A percentile compares a stretch with the other conserved stretches of the same genome.
Conservation (phyloP, 2,888 invertebrate genomes). For the Diplazon laetatorius region DNA sequence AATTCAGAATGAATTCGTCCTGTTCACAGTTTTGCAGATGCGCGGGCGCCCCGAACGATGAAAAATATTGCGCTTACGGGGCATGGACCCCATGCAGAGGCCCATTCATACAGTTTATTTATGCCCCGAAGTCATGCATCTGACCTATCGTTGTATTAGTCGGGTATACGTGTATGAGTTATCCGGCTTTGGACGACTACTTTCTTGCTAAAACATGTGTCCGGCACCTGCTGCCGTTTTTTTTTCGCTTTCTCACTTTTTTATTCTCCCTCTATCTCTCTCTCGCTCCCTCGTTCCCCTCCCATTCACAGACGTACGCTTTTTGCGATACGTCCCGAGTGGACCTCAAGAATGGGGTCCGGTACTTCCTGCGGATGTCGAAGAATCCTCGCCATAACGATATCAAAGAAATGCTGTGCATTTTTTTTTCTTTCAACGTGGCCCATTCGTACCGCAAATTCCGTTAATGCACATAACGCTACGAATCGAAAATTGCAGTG, state of each 20-base stretch:
- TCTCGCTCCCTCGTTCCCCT: constrained; percentile 24
- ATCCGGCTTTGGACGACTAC: constrained; percentile 34
- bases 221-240: constrained; percentile 72
- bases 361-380: constrained; percentile 61
- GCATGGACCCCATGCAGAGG: constrained; percentile 76
- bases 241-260: too few species aligned
- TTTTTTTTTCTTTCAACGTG: constrained; percentile 12
- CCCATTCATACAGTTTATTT: constrained; percentile 73
- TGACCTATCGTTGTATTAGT: constrained; percentile 56
- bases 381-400: constrained; percentile 25
- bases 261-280: constrained; percentile 25
- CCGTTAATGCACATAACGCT: constrained; percentile 7
- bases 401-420: constrained; percentile 54
- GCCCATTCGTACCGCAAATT: neutral
- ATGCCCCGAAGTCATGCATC: constrained; percentile 61
- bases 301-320: constrained; percentile 35
- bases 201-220: constrained; percentile 73
- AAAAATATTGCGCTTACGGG: constrained; percentile 72
- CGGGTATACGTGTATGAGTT: constrained; percentile 57
- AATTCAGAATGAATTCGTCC: constrained; percentile 41
- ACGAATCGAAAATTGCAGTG: constrained; percentile 42
- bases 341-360: constrained; percentile 51
- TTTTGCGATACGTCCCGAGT: constrained; percentile 55
- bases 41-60: constrained; percentile 36
- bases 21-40: constrained; percentile 41